Conservation (phyloP, 2,113 vertebrate species). For the Hydrochoerus hydrochaeris region DNA sequence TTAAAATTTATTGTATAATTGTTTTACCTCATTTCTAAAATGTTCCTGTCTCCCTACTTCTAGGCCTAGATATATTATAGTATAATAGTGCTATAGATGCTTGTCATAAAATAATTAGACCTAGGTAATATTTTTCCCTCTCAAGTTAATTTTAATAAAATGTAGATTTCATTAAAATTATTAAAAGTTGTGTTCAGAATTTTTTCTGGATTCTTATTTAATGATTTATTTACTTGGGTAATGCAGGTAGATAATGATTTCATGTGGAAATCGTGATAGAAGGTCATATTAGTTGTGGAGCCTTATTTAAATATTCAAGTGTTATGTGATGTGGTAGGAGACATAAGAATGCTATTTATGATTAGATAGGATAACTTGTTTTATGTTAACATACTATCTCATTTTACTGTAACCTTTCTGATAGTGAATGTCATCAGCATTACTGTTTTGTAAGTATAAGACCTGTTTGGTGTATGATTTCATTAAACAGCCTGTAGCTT, state of each 20-base stretch:
- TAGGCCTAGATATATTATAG: neutral
- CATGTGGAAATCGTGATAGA: neutral
- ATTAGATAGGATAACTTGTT: neutral
- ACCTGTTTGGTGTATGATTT: neutral
- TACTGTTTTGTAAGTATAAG: neutral
- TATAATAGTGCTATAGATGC: neutral
- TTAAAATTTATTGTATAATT: neutral
- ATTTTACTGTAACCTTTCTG: neutral
- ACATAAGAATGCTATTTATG: neutral
- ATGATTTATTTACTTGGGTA: neutral
- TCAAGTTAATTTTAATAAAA: slow-evolving; percentile 4
- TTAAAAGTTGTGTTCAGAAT: neutral
- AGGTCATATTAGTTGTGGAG: neutral
- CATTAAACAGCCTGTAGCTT: neutral
- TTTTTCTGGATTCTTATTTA: slow-evolving; percentile 46
- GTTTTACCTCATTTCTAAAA: neutral
- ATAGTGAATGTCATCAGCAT: neutral
- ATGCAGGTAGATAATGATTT: neutral
- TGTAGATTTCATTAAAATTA: neutral
- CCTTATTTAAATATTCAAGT: neutral
- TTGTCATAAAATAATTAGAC: neutral
- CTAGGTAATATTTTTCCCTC: neutral
- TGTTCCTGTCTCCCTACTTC: neutral
- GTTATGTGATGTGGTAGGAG: neutral
- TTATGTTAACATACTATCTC: neutral